Percentiles rank a stretch among this genome's conserved stretches.
phyloP scores from a whole-genome alignment of 2,797 vertebrate genomes.

The Prunella strophiata region DNA sequence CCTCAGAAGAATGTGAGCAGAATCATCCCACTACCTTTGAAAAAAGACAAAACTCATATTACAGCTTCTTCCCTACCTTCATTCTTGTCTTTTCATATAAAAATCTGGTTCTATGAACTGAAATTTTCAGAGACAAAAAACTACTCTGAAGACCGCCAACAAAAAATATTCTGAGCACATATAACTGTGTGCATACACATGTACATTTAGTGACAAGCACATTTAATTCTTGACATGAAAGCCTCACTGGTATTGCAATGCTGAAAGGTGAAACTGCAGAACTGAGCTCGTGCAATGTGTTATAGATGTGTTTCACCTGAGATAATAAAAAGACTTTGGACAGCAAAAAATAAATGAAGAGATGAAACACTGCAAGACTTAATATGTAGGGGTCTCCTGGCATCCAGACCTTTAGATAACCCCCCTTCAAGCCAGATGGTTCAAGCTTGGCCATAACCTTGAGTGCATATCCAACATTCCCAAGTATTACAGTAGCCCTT shows the following conservation, averaged over 20 bases:
- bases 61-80: neutral
- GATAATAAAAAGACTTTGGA: neutral
- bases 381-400: neutral
- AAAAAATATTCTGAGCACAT: neutral
- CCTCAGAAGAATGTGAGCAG: neutral
- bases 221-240: neutral
- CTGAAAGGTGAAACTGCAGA: conserved; percentile 49
- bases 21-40: neutral
- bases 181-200: neutral
- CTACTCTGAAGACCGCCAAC: neutral
- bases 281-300: neutral
- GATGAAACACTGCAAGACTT: neutral
- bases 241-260: neutral
- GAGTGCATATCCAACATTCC: neutral
- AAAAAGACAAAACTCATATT: neutral
- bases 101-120: neutral
- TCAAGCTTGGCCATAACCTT: neutral
- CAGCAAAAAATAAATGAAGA: neutral
- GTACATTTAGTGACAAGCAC: neutral
- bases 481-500: neutral
- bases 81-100: neutral
- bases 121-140: neutral
- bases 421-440: neutral
- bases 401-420: neutral
- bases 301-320: neutral